Base-by-base conservation (phyloP, 2,113 vertebrate species). In the Hassar affinis region DNA sequence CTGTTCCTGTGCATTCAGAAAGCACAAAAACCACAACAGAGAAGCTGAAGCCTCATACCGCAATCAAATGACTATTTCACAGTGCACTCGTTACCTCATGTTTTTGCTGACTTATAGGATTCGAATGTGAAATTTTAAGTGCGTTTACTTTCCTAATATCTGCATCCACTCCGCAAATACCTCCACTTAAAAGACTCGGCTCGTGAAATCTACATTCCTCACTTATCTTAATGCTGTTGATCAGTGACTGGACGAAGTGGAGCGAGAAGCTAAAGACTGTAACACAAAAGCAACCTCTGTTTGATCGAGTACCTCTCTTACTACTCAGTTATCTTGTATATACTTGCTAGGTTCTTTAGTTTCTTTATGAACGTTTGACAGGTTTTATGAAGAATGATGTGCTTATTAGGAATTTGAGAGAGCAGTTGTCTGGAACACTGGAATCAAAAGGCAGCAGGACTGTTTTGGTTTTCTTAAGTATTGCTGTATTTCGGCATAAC, bases 1-100 rank as follows among this genome's bases (percentile, higher is more conserved):
- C 80, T 82, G 80, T 54, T 59, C 64, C 78, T 61, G 38, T 82
- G 76, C 68, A 18, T 51, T 12, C 52, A 64, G 54, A 85, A 81
- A 52, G 61, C 80, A 83, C 61, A 80, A 79, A 8, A 54, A 51
- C n/a, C 45, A 30, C 61, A 45, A 68, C 35, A 57, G 17, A 38
- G 57, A 11, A 75, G 56, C 42, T 49, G 56, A 38, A 57, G 38
- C 72, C 52, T 85, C 80, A 35, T 61, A 56, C 80, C 47, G 77
- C 80, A 83, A 77, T 86, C 81, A 82, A 71, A 85, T 38, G 66
- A 81, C 80, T 56, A 18, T 80, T 77, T 78, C 72, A 81, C 47
- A 54, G 59, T 74, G 83, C 87, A 85, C 64, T 81, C 54, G 81
- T 83, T 83, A 88, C 87, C 83, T 88, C 87, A 38, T 49, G 61